phyloP scores from a whole-genome alignment of 2,888 invertebrate species.

The Catocala sponsa region DNA sequence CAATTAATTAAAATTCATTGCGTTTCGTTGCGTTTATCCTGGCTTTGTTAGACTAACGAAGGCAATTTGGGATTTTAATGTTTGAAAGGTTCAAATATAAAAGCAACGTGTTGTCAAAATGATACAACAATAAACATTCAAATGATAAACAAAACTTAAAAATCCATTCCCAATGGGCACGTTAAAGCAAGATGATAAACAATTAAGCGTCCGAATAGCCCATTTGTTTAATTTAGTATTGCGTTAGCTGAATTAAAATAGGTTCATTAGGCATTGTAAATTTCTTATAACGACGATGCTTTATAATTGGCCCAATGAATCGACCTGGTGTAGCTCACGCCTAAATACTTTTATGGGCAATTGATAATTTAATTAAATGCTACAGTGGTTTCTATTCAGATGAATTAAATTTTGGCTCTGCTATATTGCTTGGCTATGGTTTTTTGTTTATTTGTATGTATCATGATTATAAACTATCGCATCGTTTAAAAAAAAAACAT shows the following conservation, averaged over 20 bases:
- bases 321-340: constrained; percentile 18
- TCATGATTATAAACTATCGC: too few species aligned
- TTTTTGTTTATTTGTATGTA: not conserved
- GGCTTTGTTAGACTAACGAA: too few species aligned
- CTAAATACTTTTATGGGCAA: constrained; percentile 39
- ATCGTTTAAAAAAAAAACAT: too few species aligned
- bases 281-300: constrained; percentile 46
- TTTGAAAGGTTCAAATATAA: too few species aligned
- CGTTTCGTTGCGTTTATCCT: too few species aligned
- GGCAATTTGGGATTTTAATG: too few species aligned
- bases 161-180: constrained; percentile 23
- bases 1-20: too few species aligned
- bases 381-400: constrained; percentile 32
- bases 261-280: constrained; percentile 50
- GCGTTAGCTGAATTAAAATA: constrained; percentile 50
- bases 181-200: constrained; percentile 44
- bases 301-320: constrained; percentile 40
- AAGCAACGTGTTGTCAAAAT: not conserved
- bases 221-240: constrained; percentile 45
- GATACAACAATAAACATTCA: not conserved
- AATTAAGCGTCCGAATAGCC: constrained; percentile 46
- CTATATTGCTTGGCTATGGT: not conserved
- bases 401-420: constrained; percentile 6
- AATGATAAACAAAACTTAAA: constrained; percentile 18
- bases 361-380: constrained; percentile 47